These are phyloP conservation scores for Contarinia nasturtii DNA, from an alignment of 1,140 invertebrate genomes.

Conservation along the genomic window DNA sequence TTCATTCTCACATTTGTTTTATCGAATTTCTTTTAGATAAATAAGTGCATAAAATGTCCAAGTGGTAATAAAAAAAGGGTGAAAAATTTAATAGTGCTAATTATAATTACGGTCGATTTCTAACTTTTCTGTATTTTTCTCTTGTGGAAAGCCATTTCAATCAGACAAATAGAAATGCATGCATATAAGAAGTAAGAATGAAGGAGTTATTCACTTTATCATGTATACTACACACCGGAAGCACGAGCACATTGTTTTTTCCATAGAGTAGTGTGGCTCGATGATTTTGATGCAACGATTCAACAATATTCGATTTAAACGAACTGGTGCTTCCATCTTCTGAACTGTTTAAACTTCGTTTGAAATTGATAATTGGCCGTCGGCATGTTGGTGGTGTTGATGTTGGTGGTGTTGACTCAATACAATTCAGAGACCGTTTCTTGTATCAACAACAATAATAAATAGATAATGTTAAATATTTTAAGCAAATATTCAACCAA, in stretches of 20 bases:
- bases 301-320: conserved; percentile 39
- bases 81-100: no score
- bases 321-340: conserved; percentile 29
- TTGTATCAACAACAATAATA: no score
- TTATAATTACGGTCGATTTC: no score
- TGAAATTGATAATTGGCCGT: conserved; percentile 52
- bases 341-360: conserved; percentile 39
- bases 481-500: no score
- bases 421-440: no score
- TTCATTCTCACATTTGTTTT: no score
- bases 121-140: neutral
- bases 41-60: no score
- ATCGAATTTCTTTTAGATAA: no score
- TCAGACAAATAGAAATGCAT: neutral
- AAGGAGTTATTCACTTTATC: no score
- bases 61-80: no score
- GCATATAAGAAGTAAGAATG: conserved; percentile 2
- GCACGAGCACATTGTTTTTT: conserved; percentile 88
- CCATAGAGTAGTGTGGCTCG: conserved; percentile 80
- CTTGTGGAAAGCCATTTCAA: neutral
- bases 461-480: no score
- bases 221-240: conserved; percentile 32
- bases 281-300: conserved; percentile 85
- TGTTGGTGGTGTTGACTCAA: no score
- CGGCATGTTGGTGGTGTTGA: conserved; percentile 50